These are phyloP conservation scores for Ophioninae sp. DNA, from an alignment of 2,888 invertebrate genomes.

Conservation along the genomic window DNA sequence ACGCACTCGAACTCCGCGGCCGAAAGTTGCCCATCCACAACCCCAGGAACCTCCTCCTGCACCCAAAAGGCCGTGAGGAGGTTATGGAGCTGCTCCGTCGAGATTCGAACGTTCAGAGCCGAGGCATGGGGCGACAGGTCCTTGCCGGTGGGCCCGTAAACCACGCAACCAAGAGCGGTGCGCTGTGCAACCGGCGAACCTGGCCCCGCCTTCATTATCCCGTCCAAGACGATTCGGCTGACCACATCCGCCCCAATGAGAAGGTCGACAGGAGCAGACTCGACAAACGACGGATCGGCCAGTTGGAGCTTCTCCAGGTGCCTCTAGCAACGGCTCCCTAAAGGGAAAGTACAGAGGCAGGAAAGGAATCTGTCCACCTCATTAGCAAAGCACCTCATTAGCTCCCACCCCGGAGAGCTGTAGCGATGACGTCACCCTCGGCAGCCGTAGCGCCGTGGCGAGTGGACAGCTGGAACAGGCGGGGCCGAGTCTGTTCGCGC, in stretches of 20 bases:
- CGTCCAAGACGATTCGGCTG: constrained; percentile 16
- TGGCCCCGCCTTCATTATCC: constrained; percentile 5
- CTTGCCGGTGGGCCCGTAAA: constrained; percentile 14
- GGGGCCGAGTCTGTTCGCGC: too few species aligned
- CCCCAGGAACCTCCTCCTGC: constrained; percentile 16
- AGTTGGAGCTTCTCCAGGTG: constrained; percentile 35
- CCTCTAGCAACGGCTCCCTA: background rate
- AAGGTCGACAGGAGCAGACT: constrained; percentile 8
- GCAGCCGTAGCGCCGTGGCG: background rate
- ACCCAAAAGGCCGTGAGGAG: constrained; percentile 34
- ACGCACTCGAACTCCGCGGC: constrained; percentile 24
- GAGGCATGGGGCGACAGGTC: background rate
- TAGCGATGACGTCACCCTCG: constrained; percentile 1
- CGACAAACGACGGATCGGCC: constrained; percentile 43
- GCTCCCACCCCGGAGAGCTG: constrained; percentile 48
- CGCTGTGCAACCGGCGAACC: constrained; percentile 30
- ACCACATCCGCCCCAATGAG: constrained; percentile 46
- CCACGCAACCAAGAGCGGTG: constrained; percentile 41
- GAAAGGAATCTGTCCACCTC: too few species aligned
- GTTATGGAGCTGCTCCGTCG: constrained; percentile 12
- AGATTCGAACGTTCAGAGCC: background rate
- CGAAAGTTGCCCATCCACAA: background rate
- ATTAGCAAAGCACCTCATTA: too few species aligned
- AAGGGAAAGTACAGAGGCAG: background rate
- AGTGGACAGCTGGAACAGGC: background rate